Percentiles rank a stretch among this genome's conserved stretches.
These are phyloP conservation scores for Ceramica pisi DNA, from an alignment of 2,888 invertebrate species.

Conservation along the genomic window DNA sequence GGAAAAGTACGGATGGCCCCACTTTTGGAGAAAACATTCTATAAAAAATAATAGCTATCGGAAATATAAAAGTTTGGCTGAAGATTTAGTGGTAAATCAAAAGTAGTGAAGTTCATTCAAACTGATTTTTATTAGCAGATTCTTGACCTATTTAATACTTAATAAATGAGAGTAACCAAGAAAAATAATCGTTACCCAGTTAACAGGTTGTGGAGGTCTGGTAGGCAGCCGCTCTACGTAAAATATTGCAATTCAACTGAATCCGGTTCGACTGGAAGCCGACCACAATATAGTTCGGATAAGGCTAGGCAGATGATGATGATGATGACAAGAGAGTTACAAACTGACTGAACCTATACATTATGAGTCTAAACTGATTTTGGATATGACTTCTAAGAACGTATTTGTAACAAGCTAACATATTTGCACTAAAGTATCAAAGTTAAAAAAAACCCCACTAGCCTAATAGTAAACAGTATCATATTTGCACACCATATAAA, in stretches of 20 bases:
- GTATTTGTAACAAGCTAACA: background rate
- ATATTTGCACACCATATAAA: constrained; percentile 51
- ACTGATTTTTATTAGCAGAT: background rate
- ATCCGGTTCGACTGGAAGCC: too few species aligned
- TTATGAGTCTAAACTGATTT: background rate
- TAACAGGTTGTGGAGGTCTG: too few species aligned
- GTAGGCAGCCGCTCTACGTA: too few species aligned
- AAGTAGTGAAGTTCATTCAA: background rate
- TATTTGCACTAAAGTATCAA: constrained; percentile 14
- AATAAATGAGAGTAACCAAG: too few species aligned
- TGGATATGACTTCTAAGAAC: background rate
- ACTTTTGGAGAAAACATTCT: constrained; percentile 54
- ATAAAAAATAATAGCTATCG: constrained; percentile 43
- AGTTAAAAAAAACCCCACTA: constrained; percentile 15
- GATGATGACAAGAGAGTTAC: too few species aligned
- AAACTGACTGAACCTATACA: background rate
- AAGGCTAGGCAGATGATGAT: too few species aligned
- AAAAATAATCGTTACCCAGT: too few species aligned
- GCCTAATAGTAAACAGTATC: constrained; percentile 28
- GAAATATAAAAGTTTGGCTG: constrained; percentile 18
- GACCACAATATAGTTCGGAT: too few species aligned
- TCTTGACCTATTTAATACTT: too few species aligned
- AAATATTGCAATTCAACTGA: too few species aligned
- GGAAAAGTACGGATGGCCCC: constrained; percentile 61
- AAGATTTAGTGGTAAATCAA: constrained; percentile 1